Conservation (phyloP, 2,113 vertebrate species). For the Gymnobelideus leadbeateri region DNA sequence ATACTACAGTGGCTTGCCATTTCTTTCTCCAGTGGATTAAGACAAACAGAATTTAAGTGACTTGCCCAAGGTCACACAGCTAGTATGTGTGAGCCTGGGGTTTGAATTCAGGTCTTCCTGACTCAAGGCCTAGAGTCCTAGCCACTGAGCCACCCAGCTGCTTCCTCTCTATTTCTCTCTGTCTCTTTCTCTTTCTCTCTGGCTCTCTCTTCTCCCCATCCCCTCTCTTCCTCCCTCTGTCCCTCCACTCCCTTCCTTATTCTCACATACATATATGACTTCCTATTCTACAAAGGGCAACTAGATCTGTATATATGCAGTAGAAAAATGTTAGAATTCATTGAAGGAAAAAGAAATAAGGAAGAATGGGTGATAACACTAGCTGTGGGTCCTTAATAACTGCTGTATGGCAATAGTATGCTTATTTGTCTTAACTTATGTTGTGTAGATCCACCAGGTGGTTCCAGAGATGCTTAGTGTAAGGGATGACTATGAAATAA, state of each 20-base stretch:
- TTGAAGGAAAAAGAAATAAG: neutral
- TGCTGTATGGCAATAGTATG: neutral
- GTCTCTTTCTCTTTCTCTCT: neutral
- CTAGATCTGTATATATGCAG: neutral
- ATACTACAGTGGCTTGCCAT: neutral
- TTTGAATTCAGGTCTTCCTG: neutral
- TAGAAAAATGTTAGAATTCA: neutral
- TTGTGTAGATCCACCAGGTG: neutral
- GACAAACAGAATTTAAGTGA: neutral
- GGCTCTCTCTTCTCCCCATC: no score
- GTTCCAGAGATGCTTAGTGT: neutral
- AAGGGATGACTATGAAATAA: neutral
- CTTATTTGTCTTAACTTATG: neutral
- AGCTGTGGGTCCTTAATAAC: accelerated
- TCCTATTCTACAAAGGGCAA: neutral
- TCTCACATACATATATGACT: neutral
- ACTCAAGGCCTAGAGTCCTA: neutral
- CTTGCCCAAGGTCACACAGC: neutral
- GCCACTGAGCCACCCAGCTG: neutral
- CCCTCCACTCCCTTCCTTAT: neutral
- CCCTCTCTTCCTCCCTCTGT: neutral
- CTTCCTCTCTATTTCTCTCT: neutral
- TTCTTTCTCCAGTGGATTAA: neutral
- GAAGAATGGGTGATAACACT: neutral
- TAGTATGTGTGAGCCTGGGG: neutral